Percentiles rank a stretch among this genome's conserved stretches.
Evolutionary conservation across 2,888 invertebrate species (phyloP).

Genomic region (Leptopterna dolabrata): DNA sequence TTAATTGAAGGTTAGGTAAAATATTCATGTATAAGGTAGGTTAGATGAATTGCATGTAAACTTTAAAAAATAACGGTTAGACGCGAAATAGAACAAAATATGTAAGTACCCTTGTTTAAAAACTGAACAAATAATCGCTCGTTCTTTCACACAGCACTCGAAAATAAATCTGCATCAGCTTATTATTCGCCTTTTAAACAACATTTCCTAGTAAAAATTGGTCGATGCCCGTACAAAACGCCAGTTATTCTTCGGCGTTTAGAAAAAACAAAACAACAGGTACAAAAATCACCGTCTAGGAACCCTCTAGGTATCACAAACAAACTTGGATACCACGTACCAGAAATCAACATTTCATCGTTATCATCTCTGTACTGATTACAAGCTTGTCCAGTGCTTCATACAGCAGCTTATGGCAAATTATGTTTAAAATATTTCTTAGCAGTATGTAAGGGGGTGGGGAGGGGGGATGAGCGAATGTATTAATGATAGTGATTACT

Average conservation of each 20-base stretch:
- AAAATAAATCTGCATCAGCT: neutral
- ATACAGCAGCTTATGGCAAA: neutral
- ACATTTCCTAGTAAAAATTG: neutral
- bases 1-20: neutral
- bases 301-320: neutral
- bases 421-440: neutral
- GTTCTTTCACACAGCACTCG: neutral
- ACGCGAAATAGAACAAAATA: neutral
- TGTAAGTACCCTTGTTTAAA: neutral
- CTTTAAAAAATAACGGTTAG: neutral
- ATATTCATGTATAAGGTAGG: neutral
- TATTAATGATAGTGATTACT: too few species aligned
- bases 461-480: too few species aligned
- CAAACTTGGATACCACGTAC: too few species aligned
- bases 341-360: too few species aligned
- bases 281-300: neutral
- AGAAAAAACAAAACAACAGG: neutral
- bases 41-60: neutral
- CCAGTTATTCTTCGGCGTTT: neutral
- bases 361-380: neutral
- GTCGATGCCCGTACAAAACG: neutral
- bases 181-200: neutral
- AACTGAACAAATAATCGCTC: neutral
- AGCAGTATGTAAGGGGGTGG: too few species aligned
- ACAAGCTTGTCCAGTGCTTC: neutral